These are phyloP conservation scores for Ranitomeya imitator DNA, from an alignment of 2,113 vertebrate genomes.

Conservation along the genomic window DNA sequence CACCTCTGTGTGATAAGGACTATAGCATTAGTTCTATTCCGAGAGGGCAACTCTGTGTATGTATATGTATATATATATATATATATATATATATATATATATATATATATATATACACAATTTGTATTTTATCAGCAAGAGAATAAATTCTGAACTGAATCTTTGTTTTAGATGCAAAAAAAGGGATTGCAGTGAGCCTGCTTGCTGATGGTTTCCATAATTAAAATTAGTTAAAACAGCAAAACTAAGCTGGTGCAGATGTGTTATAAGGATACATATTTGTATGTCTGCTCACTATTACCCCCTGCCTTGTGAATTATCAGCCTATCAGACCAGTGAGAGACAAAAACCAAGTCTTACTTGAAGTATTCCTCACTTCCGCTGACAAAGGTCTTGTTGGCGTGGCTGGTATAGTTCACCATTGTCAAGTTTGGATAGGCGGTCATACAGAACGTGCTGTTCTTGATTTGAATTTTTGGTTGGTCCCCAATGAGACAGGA, in stretches of 20 bases:
- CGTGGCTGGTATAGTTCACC: slow-evolving; percentile 83
- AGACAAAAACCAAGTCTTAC: slow-evolving; percentile 73
- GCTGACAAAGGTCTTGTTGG: slow-evolving; percentile 92
- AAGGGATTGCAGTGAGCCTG: neutral
- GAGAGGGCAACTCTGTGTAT: too few species aligned
- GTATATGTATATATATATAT: too few species aligned
- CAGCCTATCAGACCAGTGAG: neutral
- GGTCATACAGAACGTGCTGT: slow-evolving; percentile 91
- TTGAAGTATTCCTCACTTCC: slow-evolving; percentile 99
- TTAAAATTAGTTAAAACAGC: too few species aligned
- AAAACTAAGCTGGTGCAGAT: too few species aligned
- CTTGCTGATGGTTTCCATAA: neutral
- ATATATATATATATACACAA: too few species aligned
- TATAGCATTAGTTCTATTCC: too few species aligned
- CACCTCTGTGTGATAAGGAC: too few species aligned
- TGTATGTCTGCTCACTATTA: neutral
- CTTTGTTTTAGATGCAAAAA: neutral
- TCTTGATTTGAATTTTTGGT: slow-evolving; percentile 88
- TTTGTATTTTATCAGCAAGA: too few species aligned
- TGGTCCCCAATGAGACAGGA: slow-evolving; percentile 86
- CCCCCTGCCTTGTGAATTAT: neutral
- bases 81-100: too few species aligned
- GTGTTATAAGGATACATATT: too few species aligned
- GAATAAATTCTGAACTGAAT: neutral
- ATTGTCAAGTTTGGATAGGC: slow-evolving; percentile 87